A percentile compares a stretch with the other conserved stretches of the same genome.
Conservation (phyloP, 2,888 invertebrate species). For the Amphipyra berbera region DNA sequence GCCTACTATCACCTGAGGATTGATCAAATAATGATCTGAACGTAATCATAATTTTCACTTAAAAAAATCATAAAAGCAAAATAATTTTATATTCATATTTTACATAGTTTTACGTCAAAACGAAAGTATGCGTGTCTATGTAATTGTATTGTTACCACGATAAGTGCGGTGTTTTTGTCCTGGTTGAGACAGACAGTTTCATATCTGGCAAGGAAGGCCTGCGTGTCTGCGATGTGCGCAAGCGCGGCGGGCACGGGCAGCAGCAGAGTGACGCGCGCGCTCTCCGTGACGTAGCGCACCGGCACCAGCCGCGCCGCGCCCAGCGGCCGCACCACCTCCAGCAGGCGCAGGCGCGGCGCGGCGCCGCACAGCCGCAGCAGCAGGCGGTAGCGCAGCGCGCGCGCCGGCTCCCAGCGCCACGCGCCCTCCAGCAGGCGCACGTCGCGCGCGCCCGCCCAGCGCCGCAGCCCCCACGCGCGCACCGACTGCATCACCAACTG, state of each 20-base stretch:
- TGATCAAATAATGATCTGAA: background rate
- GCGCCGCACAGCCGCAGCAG: slow-evolving; percentile 25
- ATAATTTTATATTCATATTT: too few relatives aligned
- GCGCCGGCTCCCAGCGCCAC: slow-evolving; percentile 77
- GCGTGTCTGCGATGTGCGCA: slow-evolving; percentile 85
- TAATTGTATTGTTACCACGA: slow-evolving; percentile 87
- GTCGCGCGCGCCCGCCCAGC: slow-evolving; percentile 59
- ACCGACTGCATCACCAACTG: slow-evolving; percentile 69
- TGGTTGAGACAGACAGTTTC: slow-evolving; percentile 93
- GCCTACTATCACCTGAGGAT: slow-evolving; percentile 46
- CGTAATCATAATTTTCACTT: too few relatives aligned
- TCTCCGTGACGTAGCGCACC: slow-evolving; percentile 99
- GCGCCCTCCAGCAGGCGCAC: slow-evolving; percentile 74
- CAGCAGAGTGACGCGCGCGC: slow-evolving; percentile 94
- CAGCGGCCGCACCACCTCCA: slow-evolving; percentile 95
- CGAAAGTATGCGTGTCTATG: too few relatives aligned
- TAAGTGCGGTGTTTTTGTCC: slow-evolving; percentile 94
- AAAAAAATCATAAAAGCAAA: too few relatives aligned
- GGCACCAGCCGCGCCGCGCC: slow-evolving; percentile 96
- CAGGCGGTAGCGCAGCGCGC: slow-evolving; percentile 45
- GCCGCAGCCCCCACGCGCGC: slow-evolving; percentile 66
- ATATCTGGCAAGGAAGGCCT: slow-evolving; percentile 93
- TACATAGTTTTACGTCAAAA: too few relatives aligned
- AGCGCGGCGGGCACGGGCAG: slow-evolving; percentile 89
- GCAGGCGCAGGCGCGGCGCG: slow-evolving; percentile 76